Base-by-base conservation (phyloP, 2,113 vertebrate genomes). In the Tetrax tetrax region DNA sequence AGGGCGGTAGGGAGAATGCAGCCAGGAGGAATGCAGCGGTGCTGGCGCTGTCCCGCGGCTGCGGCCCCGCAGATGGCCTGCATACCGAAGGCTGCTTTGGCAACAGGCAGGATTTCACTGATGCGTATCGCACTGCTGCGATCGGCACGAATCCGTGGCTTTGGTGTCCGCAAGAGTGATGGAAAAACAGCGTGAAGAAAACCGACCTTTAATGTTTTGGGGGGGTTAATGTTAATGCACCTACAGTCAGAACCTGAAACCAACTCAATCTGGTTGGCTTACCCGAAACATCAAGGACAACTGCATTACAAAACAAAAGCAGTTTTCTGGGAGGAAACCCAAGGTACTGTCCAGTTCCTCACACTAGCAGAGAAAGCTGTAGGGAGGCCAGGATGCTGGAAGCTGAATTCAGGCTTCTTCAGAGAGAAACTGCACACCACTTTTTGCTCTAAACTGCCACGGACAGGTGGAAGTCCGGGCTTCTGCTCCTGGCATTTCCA, bases 1-100 rank as follows among this genome's bases (percentile, higher is more conserved):
- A 11, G 3, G 23, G 35, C 0, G 1, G 3, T 2, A 17, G 21
- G 59, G 45, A 37, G 68, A 28, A 23, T 0, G 10, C 1, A 20
- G 69, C 54, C 41, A 6, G 68, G 20, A 31, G 25, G 66, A 22
- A n/a, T 0, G 43, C 20, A 14, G 5, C 1, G 16, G 38, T 5
- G 54, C 16, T 2, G n/a, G 60, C 53, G 8, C 53, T 6, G 33
- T 7, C 18, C 2, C 2, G 3, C 37, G 6, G 83, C 70, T 13
- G 22, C 69, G 41, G n/a, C 41, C 50, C 41, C 9, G 2, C 23
- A 1, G 28, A 3, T 2, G 53, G 9, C 29, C 12, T 0, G 41
- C 2, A 19, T 10, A 7, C 12, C 22, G 25, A 14, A 18, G 24
- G 47, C 25, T 23, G 63, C 9, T 23, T 23, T 31, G 12, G 41